Evolutionary conservation across 2,888 invertebrate genomes (phyloP).

Genomic region (Parnassius orleans): DNA sequence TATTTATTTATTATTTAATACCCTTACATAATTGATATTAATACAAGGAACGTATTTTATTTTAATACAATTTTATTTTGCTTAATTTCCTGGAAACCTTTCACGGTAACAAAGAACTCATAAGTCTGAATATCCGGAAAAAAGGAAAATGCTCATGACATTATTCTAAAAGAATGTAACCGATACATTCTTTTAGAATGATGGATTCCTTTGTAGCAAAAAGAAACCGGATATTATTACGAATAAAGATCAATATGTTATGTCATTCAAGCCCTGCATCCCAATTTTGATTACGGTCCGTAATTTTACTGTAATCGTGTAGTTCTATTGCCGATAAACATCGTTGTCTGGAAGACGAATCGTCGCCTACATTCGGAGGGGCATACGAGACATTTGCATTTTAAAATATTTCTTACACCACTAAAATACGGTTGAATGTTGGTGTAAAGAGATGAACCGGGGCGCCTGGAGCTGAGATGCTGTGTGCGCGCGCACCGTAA

Average conservation of each 20-base stretch:
- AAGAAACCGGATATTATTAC: slow-evolving; percentile 14
- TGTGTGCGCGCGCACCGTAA: slow-evolving; percentile 58
- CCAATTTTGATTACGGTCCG: slow-evolving; percentile 24
- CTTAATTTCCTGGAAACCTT: too few species aligned
- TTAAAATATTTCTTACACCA: slow-evolving; percentile 32
- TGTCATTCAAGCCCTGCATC: slow-evolving; percentile 24
- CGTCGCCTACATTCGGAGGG: slow-evolving; percentile 17
- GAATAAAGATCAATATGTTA: slow-evolving; percentile 21
- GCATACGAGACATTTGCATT: slow-evolving; percentile 3
- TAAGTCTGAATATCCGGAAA: slow-evolving; percentile 8
- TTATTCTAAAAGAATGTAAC: not conserved
- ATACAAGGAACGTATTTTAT: too few species aligned
- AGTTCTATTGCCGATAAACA: slow-evolving; percentile 21
- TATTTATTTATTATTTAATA: too few species aligned
- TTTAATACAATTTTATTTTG: too few species aligned
- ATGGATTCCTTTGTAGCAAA: slow-evolving; percentile 7
- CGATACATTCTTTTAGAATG: slow-evolving; percentile 2
- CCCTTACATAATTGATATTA: too few species aligned
- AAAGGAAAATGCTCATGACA: slow-evolving; percentile 11
- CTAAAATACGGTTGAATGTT: slow-evolving; percentile 35
- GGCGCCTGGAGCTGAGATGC: slow-evolving; percentile 63
- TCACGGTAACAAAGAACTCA: too few species aligned
- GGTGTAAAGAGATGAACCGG: slow-evolving; percentile 39
- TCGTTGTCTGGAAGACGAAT: slow-evolving; percentile 24
- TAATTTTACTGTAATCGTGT: slow-evolving; percentile 24